Evolutionary conservation across 1,140 invertebrate species (phyloP).

Genomic region (Leptopilina clavipes): DNA sequence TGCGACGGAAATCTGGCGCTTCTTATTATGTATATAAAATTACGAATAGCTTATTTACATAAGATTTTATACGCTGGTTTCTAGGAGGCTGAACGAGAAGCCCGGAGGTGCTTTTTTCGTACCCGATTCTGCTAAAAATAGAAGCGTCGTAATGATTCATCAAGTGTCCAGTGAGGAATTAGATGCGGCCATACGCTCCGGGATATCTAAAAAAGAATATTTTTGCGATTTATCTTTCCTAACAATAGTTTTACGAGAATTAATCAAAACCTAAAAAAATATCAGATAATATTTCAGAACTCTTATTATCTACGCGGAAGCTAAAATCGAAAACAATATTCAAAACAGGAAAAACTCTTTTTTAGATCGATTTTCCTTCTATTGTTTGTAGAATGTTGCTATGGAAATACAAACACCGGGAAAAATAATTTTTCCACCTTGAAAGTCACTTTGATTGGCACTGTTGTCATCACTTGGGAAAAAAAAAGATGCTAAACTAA

Average conservation of each 20-base stretch:
- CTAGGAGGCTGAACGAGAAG: constrained; percentile 10
- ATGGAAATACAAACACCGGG: too few species aligned
- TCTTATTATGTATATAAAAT: background rate
- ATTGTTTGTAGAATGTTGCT: too few species aligned
- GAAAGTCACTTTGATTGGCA: too few species aligned
- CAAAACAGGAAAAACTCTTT: too few species aligned
- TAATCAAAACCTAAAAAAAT: too few species aligned
- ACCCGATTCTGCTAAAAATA: constrained; percentile 41
- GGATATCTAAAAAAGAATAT: background rate
- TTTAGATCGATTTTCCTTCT: too few species aligned
- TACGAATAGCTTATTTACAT: constrained; percentile 2
- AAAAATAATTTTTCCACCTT: too few species aligned
- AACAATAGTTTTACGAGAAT: too few species aligned
- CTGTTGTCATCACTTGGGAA: too few species aligned
- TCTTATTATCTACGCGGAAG: too few species aligned
- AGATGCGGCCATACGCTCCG: background rate
- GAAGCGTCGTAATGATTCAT: constrained; percentile 19
- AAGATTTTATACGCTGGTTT: constrained; percentile 17
- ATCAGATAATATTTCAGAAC: too few species aligned
- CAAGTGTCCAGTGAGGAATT: constrained; percentile 29
- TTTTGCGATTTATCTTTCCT: background rate
- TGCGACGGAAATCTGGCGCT: background rate
- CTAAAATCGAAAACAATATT: background rate
- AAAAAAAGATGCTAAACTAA: too few species aligned
- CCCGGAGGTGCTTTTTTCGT: constrained; percentile 36